Base-by-base conservation (phyloP, 2,113 vertebrate genomes). In the Hemicordylus capensis region DNA sequence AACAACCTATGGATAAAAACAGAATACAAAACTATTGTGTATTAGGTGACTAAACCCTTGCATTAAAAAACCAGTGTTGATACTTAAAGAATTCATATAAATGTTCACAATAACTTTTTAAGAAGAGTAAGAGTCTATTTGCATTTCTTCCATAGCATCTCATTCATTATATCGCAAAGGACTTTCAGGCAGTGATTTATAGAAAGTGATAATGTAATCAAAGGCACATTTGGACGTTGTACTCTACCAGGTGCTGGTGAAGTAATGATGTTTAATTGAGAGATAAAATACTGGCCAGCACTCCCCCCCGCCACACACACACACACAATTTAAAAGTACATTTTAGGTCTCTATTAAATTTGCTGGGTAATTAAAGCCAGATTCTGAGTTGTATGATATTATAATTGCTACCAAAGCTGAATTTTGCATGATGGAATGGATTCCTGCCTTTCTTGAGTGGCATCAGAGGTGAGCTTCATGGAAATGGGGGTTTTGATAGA, bases 131-230 rank as follows among this genome's bases (percentile, higher is more conserved):
- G 4, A 1, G 2, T 0, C 0, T 20, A 20, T 42, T 17, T 54
- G 11, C 0, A n/a, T 42, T 76, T 58, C 61, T 73, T 15, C 24
- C 15, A 46, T 34, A 74, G 20, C 56, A 58, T 56, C 14, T 37
- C 24, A 3, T 26, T 0, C 24, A 31, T 0, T 12, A 48, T 0
- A 37, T 14, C 28, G 26, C 48, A 6, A 17, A 67, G 48, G 1
- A 14, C 17, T 0, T 1, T 2, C 1, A 0, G 11, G 69, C 0
- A 9, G 1, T 0, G 64, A 3, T 0, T 2, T 74, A 48, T 0
- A 26, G 39, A 66, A 14, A 34, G 4, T 0, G 4, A 51, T 69
- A 20, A 87, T 44, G 15, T 24, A 3, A 0, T 4, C 0, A 0
- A 0, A 0, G 3, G 56, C 19, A 28, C 8, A 24, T 2, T 58